phyloP scores from a whole-genome alignment of 2,113 vertebrate species.

The Symphodus melops region DNA sequence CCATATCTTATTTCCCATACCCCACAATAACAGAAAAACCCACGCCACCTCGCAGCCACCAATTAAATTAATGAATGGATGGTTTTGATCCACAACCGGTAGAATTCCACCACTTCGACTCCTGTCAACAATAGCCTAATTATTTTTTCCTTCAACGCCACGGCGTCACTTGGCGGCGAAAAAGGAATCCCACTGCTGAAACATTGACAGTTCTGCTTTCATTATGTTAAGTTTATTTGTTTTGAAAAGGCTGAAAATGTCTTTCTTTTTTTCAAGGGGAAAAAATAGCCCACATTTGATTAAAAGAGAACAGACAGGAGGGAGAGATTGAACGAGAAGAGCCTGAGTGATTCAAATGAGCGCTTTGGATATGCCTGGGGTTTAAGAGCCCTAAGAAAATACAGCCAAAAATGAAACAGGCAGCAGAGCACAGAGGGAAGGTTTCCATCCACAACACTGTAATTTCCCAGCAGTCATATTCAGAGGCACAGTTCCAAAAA shows the following conservation, averaged over 20 bases:
- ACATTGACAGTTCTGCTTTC: slow-evolving; percentile 54
- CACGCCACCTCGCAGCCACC: slow-evolving; percentile 73
- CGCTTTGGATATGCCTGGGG: slow-evolving; percentile 56
- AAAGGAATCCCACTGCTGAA: slow-evolving; percentile 28
- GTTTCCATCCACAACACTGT: slow-evolving; percentile 63
- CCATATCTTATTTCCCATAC: slow-evolving; percentile 74
- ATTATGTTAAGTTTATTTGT: slow-evolving; percentile 50
- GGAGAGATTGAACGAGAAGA: slow-evolving; percentile 20
- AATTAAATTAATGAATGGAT: slow-evolving; percentile 79
- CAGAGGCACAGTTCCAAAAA: slow-evolving; percentile 18
- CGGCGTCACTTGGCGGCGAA: slow-evolving; percentile 31
- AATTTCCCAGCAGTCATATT: slow-evolving; percentile 69
- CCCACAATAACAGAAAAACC: slow-evolving; percentile 71
- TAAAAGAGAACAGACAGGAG: slow-evolving; percentile 20
- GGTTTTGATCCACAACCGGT: slow-evolving; percentile 70
- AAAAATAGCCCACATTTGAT: slow-evolving; percentile 40
- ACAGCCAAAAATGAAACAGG: slow-evolving; percentile 69
- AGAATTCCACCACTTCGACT: slow-evolving; percentile 58
- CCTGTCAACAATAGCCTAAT: slow-evolving; percentile 78
- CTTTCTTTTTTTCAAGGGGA: not conserved
- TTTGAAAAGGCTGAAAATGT: slow-evolving; percentile 16
- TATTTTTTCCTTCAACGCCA: slow-evolving; percentile 67
- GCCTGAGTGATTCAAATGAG: slow-evolving; percentile 65
- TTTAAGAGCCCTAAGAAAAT: slow-evolving; percentile 68
- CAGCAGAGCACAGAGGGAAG: slow-evolving; percentile 64